Evolutionary conservation across 2,888 invertebrate genomes (phyloP).

Genomic region (Leptogaster cylindrica): DNA sequence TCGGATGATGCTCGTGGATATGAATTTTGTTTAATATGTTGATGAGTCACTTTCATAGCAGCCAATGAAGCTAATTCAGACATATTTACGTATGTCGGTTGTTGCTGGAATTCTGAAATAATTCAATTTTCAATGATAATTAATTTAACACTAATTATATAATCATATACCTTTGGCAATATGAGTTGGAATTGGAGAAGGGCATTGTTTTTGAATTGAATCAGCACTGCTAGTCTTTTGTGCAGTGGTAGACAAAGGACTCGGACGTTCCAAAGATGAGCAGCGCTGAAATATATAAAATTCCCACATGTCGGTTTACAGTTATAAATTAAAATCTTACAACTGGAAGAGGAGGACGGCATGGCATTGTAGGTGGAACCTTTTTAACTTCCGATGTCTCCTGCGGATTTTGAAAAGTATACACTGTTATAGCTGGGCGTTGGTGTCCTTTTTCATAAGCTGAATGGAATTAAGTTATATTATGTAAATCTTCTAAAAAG

Average conservation of each 20-base stretch:
- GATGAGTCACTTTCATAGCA: constrained; percentile 72
- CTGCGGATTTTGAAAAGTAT: constrained; percentile 84
- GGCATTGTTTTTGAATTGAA: constrained; percentile 66
- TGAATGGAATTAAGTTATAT: constrained; percentile 54
- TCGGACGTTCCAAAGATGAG: constrained; percentile 86
- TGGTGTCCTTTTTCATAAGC: constrained; percentile 87
- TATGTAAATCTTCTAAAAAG: background rate
- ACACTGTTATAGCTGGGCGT: constrained; percentile 83
- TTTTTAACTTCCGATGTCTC: constrained; percentile 62
- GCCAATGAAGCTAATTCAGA: constrained; percentile 85
- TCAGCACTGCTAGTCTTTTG: constrained; percentile 57
- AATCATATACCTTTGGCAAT: constrained; percentile 71
- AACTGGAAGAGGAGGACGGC: constrained; percentile 76
- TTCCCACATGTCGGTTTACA: background rate
- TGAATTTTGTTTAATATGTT: constrained; percentile 60
- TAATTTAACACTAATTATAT: background rate
- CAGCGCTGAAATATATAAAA: constrained; percentile 66
- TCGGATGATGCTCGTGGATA: constrained; percentile 61
- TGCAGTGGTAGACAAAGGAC: constrained; percentile 70
- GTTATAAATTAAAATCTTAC: constrained; percentile 59
- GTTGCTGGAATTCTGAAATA: constrained; percentile 55
- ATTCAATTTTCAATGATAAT: background rate
- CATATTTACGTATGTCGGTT: constrained; percentile 91
- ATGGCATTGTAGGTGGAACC: constrained; percentile 64
- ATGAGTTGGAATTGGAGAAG: constrained; percentile 76